Percentiles rank a stretch among this genome's conserved stretches.
phyloP scores from a whole-genome alignment of 2,113 vertebrate genomes.

The Bungarus multicinctus region DNA sequence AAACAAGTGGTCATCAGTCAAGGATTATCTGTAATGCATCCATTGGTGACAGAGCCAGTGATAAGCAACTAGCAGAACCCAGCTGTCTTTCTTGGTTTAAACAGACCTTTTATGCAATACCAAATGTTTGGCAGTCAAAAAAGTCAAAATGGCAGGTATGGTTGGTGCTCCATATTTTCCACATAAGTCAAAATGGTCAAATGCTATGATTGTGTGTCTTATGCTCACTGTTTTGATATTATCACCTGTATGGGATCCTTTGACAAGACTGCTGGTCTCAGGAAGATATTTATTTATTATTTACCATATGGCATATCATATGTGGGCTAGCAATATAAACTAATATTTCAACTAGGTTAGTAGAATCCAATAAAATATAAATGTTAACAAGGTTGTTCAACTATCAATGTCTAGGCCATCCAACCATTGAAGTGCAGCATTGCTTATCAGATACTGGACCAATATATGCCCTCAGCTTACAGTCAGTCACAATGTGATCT shows the following conservation, averaged over 20 bases:
- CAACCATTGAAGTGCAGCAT: too few relatives aligned
- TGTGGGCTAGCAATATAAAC: not conserved
- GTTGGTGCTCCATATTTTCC: not conserved
- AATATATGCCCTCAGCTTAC: too few relatives aligned
- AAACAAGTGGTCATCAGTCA: not conserved
- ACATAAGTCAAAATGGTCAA: not conserved
- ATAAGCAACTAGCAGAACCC: not conserved
- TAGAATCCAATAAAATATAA: not conserved
- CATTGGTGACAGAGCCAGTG: not conserved
- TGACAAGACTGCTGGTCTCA: not conserved
- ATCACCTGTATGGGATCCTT: not conserved
- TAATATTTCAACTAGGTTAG: not conserved
- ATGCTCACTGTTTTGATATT: not conserved
- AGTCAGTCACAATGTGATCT: too few relatives aligned
- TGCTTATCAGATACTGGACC: not conserved
- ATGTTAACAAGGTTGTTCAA: not conserved
- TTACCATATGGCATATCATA: not conserved
- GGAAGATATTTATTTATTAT: not conserved
- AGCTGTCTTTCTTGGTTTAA: not conserved
- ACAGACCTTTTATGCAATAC: not conserved
- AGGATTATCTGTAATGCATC: not conserved
- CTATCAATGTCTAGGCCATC: not conserved
- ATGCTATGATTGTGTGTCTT: not conserved
- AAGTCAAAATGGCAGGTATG: not conserved
- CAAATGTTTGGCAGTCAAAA: not conserved